Evolutionary conservation across 2,113 vertebrate species (phyloP).

Genomic region (Thamnophis sirtalis): DNA sequence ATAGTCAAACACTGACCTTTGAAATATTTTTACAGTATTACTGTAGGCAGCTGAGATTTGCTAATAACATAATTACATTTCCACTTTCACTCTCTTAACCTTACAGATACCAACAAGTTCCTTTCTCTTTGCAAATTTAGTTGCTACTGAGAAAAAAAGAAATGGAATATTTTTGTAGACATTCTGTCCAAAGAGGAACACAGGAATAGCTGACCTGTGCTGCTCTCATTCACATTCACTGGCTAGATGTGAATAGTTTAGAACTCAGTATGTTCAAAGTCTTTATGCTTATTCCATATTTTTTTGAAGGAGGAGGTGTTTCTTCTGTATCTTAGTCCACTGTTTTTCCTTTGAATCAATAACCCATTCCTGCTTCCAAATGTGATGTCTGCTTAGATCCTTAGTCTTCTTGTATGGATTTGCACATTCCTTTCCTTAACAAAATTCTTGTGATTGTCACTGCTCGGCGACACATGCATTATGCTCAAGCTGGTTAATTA

Average conservation of each 20-base stretch:
- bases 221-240: neutral
- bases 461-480: conserved; percentile 15
- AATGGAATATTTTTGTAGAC: conserved; percentile 43
- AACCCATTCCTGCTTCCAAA: too few relatives aligned
- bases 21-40: conserved; percentile 41
- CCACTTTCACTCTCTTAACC: conserved; percentile 44
- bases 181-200: neutral
- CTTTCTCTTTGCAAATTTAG: conserved; percentile 56
- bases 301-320: neutral
- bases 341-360: neutral
- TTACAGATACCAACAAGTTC: conserved; percentile 35
- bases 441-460: neutral
- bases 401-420: neutral
- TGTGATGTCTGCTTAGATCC: conserved; percentile 13
- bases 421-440: conserved; percentile 44
- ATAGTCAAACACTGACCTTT: conserved; percentile 53
- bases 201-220: neutral
- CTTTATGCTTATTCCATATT: neutral
- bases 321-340: neutral
- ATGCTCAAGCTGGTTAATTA: conserved; percentile 18
- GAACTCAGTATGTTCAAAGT: neutral
- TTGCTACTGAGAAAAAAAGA: conserved; percentile 41
- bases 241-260: neutral
- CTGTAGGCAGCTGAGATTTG: conserved; percentile 39
- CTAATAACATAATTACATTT: conserved; percentile 52